These are phyloP conservation scores for Bolinopsis microptera DNA, from an alignment of 37 sponge, comb jelly and placozoan genomes.

Conservation along the genomic window DNA sequence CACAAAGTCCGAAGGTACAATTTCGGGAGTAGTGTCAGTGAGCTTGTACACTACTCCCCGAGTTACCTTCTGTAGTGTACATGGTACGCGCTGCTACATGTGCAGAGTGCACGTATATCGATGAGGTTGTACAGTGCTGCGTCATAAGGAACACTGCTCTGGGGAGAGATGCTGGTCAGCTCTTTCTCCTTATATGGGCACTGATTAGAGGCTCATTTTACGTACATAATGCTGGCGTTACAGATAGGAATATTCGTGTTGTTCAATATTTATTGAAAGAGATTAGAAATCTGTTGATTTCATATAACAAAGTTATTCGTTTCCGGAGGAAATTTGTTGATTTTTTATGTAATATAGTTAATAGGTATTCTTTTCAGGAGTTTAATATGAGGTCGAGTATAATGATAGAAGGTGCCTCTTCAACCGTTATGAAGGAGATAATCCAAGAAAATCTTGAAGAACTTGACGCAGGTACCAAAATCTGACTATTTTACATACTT, in stretches of 20 bases:
- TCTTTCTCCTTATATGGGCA: neutral
- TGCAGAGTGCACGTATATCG: neutral
- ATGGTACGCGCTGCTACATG: neutral
- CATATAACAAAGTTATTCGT: too few species aligned
- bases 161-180: too few species aligned
- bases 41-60: neutral
- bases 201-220: neutral
- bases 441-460: slow-evolving; percentile 12
- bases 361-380: slow-evolving; percentile 17
- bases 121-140: neutral
- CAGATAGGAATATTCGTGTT: too few species aligned
- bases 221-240: too few species aligned
- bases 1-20: too few species aligned
- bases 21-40: neutral
- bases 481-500: too few species aligned
- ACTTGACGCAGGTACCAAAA: neutral
- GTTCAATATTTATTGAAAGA: too few species aligned
- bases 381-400: slow-evolving; percentile 37
- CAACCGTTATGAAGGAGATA: neutral
- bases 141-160: too few species aligned
- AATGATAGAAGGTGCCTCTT: slow-evolving; percentile 42
- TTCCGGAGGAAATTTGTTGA: too few species aligned
- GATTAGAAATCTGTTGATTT: too few species aligned
- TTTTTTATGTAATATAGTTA: too few species aligned
- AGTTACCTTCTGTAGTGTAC: neutral